Conservation (phyloP, 2,888 invertebrate genomes). For the Phyllotreta striolata region DNA sequence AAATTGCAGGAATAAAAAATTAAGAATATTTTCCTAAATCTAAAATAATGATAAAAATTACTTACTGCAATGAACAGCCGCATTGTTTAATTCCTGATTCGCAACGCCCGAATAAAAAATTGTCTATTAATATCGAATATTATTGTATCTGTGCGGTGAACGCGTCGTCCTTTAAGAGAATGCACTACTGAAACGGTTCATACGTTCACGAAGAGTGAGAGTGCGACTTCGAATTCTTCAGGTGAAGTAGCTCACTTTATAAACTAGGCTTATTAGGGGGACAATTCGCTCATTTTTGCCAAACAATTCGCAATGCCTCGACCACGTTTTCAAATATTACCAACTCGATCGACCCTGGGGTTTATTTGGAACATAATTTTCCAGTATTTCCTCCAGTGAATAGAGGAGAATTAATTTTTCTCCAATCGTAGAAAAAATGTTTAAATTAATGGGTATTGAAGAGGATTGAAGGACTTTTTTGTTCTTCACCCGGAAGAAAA, state of each 20-base stretch:
- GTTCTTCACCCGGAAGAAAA: too few relatives aligned
- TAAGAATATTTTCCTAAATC: background rate
- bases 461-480: too few relatives aligned
- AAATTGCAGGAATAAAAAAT: too few relatives aligned
- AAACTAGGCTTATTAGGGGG: slow-evolving; percentile 19
- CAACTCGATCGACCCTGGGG: too few relatives aligned
- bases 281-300: slow-evolving; percentile 10
- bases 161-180: slow-evolving; percentile 18
- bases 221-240: slow-evolving; percentile 26
- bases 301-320: slow-evolving; percentile 2
- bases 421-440: too few relatives aligned
- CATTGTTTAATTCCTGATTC: slow-evolving; percentile 11
- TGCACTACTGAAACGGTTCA: slow-evolving; percentile 27
- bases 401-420: too few relatives aligned
- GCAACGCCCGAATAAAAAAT: slow-evolving; percentile 13
- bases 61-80: slow-evolving; percentile 14
- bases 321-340: slow-evolving; percentile 6
- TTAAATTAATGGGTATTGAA: background rate
- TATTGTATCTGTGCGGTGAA: slow-evolving; percentile 12
- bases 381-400: background rate
- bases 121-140: slow-evolving; percentile 2
- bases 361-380: background rate
- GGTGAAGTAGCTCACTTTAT: slow-evolving; percentile 23
- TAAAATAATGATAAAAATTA: slow-evolving; percentile 8
- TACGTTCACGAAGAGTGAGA: slow-evolving; percentile 27